A percentile compares a stretch with the other conserved stretches of the same genome.
Evolutionary conservation across 2,113 vertebrate species (phyloP).

Genomic region (Aptenodytes patagonicus): DNA sequence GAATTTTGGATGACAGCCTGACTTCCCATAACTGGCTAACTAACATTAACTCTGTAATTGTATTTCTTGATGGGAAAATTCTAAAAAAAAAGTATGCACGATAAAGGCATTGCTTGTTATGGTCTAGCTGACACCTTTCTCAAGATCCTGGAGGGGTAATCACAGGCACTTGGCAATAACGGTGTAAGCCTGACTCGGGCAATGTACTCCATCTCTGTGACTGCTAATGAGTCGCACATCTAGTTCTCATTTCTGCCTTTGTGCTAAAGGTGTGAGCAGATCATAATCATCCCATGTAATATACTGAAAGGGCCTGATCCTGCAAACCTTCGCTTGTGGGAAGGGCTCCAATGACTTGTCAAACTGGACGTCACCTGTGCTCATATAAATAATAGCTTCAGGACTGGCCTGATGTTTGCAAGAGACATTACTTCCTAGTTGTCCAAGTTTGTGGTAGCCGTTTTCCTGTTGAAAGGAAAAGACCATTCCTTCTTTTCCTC

Average conservation of each 20-base stretch:
- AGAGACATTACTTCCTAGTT: not conserved
- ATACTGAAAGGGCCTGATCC: not conserved
- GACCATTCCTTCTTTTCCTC: not conserved
- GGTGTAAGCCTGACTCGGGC: not conserved
- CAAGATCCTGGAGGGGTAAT: constrained; percentile 29
- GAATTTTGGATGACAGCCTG: constrained; percentile 61
- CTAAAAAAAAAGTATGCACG: not conserved
- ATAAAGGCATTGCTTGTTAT: constrained; percentile 5
- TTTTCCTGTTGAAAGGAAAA: not conserved
- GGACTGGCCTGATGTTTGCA: not conserved
- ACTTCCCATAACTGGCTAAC: constrained; percentile 54
- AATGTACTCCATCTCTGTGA: not conserved
- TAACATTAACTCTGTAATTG: constrained; percentile 32
- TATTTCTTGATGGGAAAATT: constrained; percentile 60
- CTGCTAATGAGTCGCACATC: constrained; percentile 47
- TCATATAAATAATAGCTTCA: not conserved
- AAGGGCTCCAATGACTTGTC: not conserved
- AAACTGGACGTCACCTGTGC: not conserved
- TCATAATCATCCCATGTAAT: constrained; percentile 7
- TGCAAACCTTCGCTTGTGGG: not conserved
- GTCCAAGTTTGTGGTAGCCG: not conserved
- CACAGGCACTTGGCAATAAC: constrained; percentile 7
- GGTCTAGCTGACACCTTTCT: constrained; percentile 50
- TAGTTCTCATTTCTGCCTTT: constrained; percentile 22
- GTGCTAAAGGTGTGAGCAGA: constrained; percentile 40